Percentiles rank a stretch among this genome's conserved stretches.
phyloP scores from a whole-genome alignment of 2,113 vertebrate species.

The Platichthys stellatus region DNA sequence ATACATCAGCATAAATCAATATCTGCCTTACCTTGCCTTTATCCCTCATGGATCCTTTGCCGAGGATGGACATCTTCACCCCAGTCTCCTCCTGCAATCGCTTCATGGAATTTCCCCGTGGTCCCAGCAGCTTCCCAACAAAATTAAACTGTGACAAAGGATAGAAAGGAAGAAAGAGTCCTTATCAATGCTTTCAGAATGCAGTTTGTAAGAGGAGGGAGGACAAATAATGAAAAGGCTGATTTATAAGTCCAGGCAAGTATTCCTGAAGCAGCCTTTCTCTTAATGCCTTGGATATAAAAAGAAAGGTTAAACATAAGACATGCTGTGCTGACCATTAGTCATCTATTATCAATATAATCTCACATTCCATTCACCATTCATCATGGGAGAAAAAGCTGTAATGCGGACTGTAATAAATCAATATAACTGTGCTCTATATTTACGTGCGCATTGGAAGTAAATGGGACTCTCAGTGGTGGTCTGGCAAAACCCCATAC shows the following conservation, averaged over 20 bases:
- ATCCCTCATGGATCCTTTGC: conserved; percentile 99
- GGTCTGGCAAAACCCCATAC: conserved; percentile 24
- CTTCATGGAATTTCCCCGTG: conserved; percentile 99
- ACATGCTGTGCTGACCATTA: conserved; percentile 46
- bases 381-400: conserved; percentile 44
- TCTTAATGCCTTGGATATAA: conserved; percentile 7
- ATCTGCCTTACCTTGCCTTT: conserved; percentile 91
- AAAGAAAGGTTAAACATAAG: conserved; percentile 50
- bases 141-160: conserved; percentile 94
- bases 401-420: conserved; percentile 61
- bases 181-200: background rate
- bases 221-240: conserved; percentile 17
- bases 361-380: conserved; percentile 59
- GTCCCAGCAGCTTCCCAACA: conserved; percentile 98
- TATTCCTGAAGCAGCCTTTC: conserved; percentile 2
- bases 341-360: conserved; percentile 63
- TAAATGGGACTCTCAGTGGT: conserved; percentile 50
- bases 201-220: background rate
- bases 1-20: conserved; percentile 48
- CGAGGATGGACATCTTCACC: conserved; percentile 99
- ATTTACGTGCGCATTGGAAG: conserved; percentile 48
- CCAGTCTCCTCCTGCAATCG: conserved; percentile 98
- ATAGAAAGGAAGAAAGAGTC: conserved; percentile 40
- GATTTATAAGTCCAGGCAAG: conserved; percentile 17
- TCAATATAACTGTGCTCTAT: conserved; percentile 63